Base-by-base conservation (phyloP, 2,888 invertebrate species). In the Scaptodrosophila latifasciaeformis region DNA sequence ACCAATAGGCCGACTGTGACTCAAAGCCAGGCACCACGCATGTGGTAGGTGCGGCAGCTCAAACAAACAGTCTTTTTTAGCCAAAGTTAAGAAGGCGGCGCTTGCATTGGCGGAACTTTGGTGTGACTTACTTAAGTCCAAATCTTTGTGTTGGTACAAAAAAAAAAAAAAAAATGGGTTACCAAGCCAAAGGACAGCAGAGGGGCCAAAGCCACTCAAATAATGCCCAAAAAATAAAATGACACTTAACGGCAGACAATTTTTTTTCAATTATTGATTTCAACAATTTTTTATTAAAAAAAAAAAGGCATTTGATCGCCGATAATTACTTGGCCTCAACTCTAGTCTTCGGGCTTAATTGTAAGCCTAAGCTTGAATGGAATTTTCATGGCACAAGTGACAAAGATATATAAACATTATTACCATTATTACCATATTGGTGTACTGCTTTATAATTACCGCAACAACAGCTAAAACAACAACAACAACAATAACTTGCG, bases 201-300 rank as follows among this genome's bases (percentile, higher is more conserved):
- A 50, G 49, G 39, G 12, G 44, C 47, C n/a, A 18, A 9, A 37
- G 17, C 18, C 37, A 15, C 17, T 10, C 3, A 17, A 31, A 24
- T n/a, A 35, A 39, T 12, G 35, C 15, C 24, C 42, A 65, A 60
- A 65, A 67, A 55, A 60, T 59, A 67, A 67, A 59, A 57, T 60
- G 62, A 59, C 61, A 70, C 65, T 70, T 67, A 61, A 49, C 43
- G 29, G 31, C 40, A 60, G 44, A 56, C 58, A 61, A 71, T 65
- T n/a, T n/a, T 76, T 76, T 56, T 72, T 78, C 71, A 76, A 76
- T 79, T 72, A 79, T 79, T 68, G 72, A 71, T 72, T 19, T 40
- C 40, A 21, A n/a, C n/a, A n/a, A n/a, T n/a, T n/a, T n/a, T n/a
- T n/a, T n/a, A n/a, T n/a, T n/a, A n/a, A n/a, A n/a, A n/a, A n/a